Evolutionary conservation across 2,113 vertebrate species (phyloP).

Genomic region (Myrmecophaga tridactyla): DNA sequence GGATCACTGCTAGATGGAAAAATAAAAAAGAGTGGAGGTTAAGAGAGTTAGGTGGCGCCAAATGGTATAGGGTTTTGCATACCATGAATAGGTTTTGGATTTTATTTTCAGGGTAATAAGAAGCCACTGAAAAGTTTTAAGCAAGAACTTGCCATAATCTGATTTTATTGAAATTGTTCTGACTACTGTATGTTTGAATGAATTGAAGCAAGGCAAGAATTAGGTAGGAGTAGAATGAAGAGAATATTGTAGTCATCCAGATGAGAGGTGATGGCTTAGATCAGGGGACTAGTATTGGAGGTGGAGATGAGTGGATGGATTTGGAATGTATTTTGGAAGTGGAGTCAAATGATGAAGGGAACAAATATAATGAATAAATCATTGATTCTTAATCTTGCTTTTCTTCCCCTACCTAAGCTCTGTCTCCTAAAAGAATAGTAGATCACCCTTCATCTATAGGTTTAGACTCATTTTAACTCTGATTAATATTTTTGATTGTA

Average conservation of each 20-base stretch:
- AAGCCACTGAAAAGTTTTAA: background rate
- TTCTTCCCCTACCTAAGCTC: background rate
- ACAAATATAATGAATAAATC: background rate
- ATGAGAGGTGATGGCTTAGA: background rate
- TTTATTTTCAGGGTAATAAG: background rate
- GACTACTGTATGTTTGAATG: background rate
- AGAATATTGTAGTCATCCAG: background rate
- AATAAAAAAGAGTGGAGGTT: background rate
- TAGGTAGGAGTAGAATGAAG: background rate
- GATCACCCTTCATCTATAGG: background rate
- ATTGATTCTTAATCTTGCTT: background rate
- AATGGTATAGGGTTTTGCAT: background rate
- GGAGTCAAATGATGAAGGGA: background rate
- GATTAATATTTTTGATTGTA: background rate
- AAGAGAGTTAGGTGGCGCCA: background rate
- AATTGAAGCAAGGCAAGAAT: background rate
- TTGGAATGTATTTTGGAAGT: background rate
- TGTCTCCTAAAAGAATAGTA: too few species aligned
- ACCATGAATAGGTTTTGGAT: background rate
- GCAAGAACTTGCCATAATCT: background rate
- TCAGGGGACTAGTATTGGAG: background rate
- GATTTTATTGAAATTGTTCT: background rate
- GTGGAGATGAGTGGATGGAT: background rate
- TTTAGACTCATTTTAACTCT: background rate
- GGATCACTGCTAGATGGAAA: background rate